These are phyloP conservation scores for Sitta carolinensis DNA, from an alignment of 2,797 vertebrate genomes.

Conservation along the genomic window DNA sequence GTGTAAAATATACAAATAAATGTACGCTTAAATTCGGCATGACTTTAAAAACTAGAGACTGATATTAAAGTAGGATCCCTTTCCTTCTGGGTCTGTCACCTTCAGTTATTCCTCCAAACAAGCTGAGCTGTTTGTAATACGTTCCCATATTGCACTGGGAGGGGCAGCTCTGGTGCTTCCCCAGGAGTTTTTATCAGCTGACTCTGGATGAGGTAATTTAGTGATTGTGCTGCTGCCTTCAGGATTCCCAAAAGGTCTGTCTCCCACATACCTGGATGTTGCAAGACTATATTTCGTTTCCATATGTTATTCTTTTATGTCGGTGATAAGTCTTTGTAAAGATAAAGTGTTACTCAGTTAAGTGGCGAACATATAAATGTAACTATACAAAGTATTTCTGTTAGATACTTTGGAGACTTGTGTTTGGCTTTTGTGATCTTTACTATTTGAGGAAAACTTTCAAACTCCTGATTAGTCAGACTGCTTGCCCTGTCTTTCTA, in stretches of 20 bases:
- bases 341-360: no score
- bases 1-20: neutral
- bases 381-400: neutral
- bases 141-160: neutral
- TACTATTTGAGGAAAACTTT: neutral
- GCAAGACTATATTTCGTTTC: neutral
- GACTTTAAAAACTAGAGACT: neutral
- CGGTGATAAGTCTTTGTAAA: accelerated
- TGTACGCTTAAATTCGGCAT: neutral
- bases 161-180: neutral
- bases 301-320: neutral
- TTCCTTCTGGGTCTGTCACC: neutral
- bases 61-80: neutral
- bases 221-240: neutral
- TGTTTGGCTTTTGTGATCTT: neutral
- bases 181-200: neutral
- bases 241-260: neutral
- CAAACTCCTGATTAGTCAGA: neutral
- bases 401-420: neutral
- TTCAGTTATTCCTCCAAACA: neutral
- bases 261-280: neutral
- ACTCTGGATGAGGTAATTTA: neutral
- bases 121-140: neutral
- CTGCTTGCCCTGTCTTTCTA: neutral
- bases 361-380: no score